Percentiles rank a stretch among this genome's conserved stretches.
Conservation (phyloP, 53 echinoderm and acorn worm genomes). For the Hippasteria phrygiana region DNA sequence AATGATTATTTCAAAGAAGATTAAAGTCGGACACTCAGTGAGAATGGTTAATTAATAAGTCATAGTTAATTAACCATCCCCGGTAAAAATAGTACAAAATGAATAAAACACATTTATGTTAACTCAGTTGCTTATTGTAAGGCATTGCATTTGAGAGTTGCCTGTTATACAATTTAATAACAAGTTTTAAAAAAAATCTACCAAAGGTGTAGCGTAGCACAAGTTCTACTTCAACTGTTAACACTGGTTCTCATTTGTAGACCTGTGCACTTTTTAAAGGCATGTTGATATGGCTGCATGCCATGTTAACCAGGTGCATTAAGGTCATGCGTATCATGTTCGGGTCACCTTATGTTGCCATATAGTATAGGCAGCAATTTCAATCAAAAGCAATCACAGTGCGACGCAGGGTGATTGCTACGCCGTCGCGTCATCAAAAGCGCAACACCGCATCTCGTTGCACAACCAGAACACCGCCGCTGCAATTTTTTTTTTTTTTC, state of each 20-base stretch:
- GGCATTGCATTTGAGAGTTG: no score
- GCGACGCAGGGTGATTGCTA: slow-evolving; percentile 49
- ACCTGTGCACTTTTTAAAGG: neutral
- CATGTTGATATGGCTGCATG: slow-evolving; percentile 1
- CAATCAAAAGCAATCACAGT: slow-evolving; percentile 62
- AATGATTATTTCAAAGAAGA: no score
- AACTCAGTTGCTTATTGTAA: no score
- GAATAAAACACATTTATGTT: no score
- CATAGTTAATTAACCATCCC: no score
- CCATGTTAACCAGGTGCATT: slow-evolving; percentile 45
- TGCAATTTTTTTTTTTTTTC: neutral
- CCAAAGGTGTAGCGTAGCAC: no score
- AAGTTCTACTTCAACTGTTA: no score
- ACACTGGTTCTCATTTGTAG: neutral
- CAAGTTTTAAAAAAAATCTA: no score
- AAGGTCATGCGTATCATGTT: slow-evolving; percentile 42
- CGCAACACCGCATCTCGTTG: slow-evolving; percentile 60
- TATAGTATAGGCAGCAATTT: slow-evolving; percentile 46
- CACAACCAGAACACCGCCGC: slow-evolving; percentile 33
- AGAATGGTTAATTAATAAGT: no score
- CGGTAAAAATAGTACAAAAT: no score
- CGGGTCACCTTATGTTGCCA: slow-evolving; percentile 38
- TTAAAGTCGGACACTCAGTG: no score
- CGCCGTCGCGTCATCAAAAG: slow-evolving; percentile 54
- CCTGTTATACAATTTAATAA: no score